These are phyloP conservation scores for Campopleginae sp. DNA, from an alignment of 2,888 invertebrate genomes.

Conservation along the genomic window DNA sequence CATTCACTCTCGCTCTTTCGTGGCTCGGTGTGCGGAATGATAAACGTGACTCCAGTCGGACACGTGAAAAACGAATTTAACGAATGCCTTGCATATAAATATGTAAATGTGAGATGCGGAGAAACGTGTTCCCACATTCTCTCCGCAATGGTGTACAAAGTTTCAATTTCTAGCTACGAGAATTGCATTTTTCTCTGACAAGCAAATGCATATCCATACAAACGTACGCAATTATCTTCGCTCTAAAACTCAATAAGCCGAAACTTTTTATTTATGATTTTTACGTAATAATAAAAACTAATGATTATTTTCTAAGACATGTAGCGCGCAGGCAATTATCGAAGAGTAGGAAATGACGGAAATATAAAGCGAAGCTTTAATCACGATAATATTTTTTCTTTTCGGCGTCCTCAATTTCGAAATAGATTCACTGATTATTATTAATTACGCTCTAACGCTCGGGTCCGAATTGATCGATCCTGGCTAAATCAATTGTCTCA, in stretches of 20 bases:
- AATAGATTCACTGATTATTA: too few species aligned
- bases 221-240: conserved; percentile 33
- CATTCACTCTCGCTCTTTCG: conserved; percentile 41
- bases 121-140: conserved; percentile 24
- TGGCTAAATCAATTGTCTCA: conserved; percentile 6
- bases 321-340: conserved; percentile 1
- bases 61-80: conserved; percentile 43
- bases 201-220: conserved; percentile 25
- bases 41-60: conserved; percentile 37
- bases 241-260: conserved; percentile 45
- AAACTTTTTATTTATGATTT: conserved; percentile 21
- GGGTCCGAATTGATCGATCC: neutral
- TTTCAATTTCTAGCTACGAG: conserved; percentile 42
- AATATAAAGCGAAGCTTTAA: conserved; percentile 15
- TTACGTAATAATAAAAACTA: conserved; percentile 28
- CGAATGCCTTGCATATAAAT: conserved; percentile 1
- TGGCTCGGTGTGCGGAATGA: conserved; percentile 16
- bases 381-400: neutral
- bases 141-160: conserved; percentile 8
- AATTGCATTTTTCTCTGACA: conserved; percentile 26
- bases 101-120: conserved; percentile 16
- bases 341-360: conserved; percentile 21
- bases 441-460: neutral
- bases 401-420: neutral
- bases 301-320: conserved; percentile 24